Percentiles rank a stretch among this genome's conserved stretches.
phyloP scores from a whole-genome alignment of 1,140 invertebrate species.

The Conus ventricosus region DNA sequence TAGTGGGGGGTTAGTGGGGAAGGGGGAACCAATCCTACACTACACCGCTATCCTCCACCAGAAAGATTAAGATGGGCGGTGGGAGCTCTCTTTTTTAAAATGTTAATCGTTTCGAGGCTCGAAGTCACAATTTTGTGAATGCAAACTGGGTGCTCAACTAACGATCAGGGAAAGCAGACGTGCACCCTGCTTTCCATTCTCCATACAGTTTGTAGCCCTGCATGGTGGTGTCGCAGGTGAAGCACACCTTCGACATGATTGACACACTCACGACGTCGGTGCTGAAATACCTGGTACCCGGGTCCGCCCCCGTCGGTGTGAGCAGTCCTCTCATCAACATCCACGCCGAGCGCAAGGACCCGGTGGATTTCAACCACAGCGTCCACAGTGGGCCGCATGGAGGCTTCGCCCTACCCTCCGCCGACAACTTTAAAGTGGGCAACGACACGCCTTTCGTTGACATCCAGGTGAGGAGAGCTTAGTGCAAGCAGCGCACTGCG shows the following conservation, averaged over 20 bases:
- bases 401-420: constrained; percentile 52
- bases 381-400: constrained; percentile 43
- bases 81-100: too few relatives aligned
- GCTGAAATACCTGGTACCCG: constrained; percentile 55
- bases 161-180: too few relatives aligned
- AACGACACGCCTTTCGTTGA: constrained; percentile 51
- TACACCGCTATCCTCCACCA: too few relatives aligned
- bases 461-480: constrained; percentile 43
- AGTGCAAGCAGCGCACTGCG: too few relatives aligned
- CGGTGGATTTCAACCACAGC: constrained; percentile 49
- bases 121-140: too few relatives aligned
- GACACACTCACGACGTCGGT: constrained; percentile 53
- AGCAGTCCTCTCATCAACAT: constrained; percentile 53
- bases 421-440: constrained; percentile 38
- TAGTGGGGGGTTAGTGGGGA: too few relatives aligned
- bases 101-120: too few relatives aligned
- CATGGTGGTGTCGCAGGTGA: background rate
- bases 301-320: constrained; percentile 49
- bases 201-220: too few relatives aligned
- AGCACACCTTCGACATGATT: constrained; percentile 51
- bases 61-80: too few relatives aligned
- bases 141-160: too few relatives aligned
- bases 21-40: too few relatives aligned
- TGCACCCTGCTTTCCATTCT: too few relatives aligned
- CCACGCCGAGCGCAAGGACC: constrained; percentile 47